These are phyloP conservation scores for Callorhinus ursinus DNA, from an alignment of 2,113 vertebrate genomes.

Conservation along the genomic window DNA sequence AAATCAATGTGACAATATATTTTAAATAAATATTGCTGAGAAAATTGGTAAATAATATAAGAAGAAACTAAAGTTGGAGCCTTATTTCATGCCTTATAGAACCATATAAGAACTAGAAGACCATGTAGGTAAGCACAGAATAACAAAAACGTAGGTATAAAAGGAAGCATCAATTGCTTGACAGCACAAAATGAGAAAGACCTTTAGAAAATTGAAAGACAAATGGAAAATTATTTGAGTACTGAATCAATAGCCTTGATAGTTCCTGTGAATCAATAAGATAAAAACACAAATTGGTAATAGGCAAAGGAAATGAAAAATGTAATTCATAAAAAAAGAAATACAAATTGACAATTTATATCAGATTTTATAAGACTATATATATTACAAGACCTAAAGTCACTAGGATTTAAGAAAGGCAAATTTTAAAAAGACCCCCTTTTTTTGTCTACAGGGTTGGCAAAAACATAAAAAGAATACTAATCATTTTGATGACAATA, in stretches of 20 bases:
- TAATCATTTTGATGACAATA: neutral
- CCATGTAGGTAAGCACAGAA: neutral
- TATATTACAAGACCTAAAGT: neutral
- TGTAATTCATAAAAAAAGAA: conserved; percentile 17
- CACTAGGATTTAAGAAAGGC: conserved; percentile 40
- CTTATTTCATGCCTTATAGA: neutral
- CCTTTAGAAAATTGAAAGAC: conserved; percentile 30
- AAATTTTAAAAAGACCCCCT: neutral
- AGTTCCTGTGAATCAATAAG: conserved; percentile 34
- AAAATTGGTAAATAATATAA: neutral
- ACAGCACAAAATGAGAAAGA: conserved; percentile 10
- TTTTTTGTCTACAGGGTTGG: neutral
- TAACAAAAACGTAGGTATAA: neutral
- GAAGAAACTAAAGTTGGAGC: neutral
- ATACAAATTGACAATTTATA: neutral
- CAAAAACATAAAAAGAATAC: neutral
- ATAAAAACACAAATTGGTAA: conserved; percentile 54
- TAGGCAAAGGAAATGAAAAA: conserved; percentile 33
- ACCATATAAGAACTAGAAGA: neutral
- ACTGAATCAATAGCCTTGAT: neutral
- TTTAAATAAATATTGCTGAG: neutral
- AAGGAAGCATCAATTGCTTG: neutral
- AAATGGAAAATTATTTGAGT: conserved; percentile 40
- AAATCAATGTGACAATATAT: neutral
- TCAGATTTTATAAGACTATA: neutral